Percentiles rank a stretch among this genome's conserved stretches.
phyloP scores from a whole-genome alignment of 2,113 vertebrate species.

The Elephas maximus region DNA sequence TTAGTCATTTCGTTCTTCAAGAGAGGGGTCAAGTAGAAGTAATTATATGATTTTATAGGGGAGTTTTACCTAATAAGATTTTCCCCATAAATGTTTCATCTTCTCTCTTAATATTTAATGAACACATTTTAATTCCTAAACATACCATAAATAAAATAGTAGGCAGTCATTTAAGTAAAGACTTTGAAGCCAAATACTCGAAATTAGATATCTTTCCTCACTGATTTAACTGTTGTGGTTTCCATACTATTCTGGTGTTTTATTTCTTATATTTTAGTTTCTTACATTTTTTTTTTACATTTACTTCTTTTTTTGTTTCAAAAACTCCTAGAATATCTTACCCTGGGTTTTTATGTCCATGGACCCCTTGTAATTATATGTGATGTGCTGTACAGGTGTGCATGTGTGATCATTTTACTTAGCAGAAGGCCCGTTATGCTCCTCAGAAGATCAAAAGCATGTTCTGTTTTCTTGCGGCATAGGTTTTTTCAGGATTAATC shows the following conservation, averaged over 20 bases:
- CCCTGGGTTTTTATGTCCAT: background rate
- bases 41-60: background rate
- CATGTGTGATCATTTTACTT: background rate
- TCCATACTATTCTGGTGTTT: background rate
- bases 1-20: conserved; percentile 12
- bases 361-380: background rate
- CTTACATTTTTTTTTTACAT: background rate
- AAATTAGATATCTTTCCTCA: conserved; percentile 14
- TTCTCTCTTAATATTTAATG: background rate
- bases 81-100: background rate
- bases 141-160: background rate
- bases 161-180: background rate
- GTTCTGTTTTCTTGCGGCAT: background rate
- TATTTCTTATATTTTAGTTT: background rate
- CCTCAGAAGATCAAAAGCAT: conserved; percentile 4
- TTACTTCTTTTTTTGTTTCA: background rate
- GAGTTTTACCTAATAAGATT: background rate
- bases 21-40: background rate
- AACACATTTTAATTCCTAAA: background rate
- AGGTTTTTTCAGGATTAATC: background rate
- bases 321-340: background rate
- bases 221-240: background rate
- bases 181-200: background rate
- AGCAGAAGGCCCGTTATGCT: background rate
- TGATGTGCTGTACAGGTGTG: background rate